Conservation (phyloP, 2,888 invertebrate species). For the Scotopteryx bipunctaria region DNA sequence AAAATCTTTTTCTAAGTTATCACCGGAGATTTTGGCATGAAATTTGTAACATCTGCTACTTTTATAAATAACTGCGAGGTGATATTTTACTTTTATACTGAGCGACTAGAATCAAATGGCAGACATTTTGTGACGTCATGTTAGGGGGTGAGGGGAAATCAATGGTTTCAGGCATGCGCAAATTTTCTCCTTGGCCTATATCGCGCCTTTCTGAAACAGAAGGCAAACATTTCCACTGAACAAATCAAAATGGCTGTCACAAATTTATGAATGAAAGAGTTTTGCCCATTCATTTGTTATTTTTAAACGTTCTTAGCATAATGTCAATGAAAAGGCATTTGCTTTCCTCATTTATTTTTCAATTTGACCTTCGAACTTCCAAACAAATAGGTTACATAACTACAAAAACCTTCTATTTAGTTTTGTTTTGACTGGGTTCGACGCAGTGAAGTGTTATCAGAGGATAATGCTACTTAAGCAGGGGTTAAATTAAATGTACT, state of each 20-base stretch:
- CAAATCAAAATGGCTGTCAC: slow-evolving; percentile 60
- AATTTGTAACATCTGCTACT: slow-evolving; percentile 57
- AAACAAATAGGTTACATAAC: too few relatives aligned
- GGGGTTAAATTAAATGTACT: not conserved
- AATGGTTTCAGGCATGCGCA: slow-evolving; percentile 72
- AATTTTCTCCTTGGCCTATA: slow-evolving; percentile 72
- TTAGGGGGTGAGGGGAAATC: slow-evolving; percentile 58
- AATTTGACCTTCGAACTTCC: slow-evolving; percentile 10
- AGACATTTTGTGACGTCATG: slow-evolving; percentile 80
- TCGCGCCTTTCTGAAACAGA: slow-evolving; percentile 58
- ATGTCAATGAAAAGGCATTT: slow-evolving; percentile 20
- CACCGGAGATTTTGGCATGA: slow-evolving; percentile 48
- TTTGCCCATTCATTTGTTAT: slow-evolving; percentile 70
- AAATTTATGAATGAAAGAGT: slow-evolving; percentile 70
- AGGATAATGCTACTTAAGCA: not conserved
- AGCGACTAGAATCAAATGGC: slow-evolving; percentile 55
- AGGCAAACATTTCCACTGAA: slow-evolving; percentile 54
- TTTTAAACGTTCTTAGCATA: slow-evolving; percentile 49
- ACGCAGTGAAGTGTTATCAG: slow-evolving; percentile 2
- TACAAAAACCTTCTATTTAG: not conserved
- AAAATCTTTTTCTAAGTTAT: slow-evolving; percentile 42
- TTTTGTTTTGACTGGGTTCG: slow-evolving; percentile 9
- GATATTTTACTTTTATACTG: slow-evolving; percentile 70
- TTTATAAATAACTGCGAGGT: slow-evolving; percentile 49
- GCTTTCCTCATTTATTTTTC: slow-evolving; percentile 4